These are phyloP conservation scores for Rhagonycha lutea DNA, from an alignment of 2,888 invertebrate genomes.

Conservation along the genomic window DNA sequence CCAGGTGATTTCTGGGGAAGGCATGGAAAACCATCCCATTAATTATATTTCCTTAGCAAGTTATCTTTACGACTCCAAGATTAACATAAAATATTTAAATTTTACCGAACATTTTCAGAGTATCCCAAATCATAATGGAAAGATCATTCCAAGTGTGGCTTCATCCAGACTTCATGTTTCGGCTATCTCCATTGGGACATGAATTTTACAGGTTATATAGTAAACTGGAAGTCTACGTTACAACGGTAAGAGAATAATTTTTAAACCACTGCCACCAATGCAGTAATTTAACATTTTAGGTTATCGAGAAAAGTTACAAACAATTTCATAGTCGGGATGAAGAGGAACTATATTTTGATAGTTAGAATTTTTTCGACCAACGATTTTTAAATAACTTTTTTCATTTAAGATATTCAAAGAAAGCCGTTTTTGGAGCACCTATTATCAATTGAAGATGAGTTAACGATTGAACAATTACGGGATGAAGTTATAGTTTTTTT, in stretches of 20 bases:
- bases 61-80: no score
- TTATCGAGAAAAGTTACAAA: conserved; percentile 6
- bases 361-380: not conserved
- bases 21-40: no score
- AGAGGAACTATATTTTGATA: not conserved
- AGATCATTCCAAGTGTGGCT: not conserved
- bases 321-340: conserved; percentile 5
- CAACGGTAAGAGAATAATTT: not conserved
- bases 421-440: conserved; percentile 59
- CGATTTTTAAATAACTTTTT: not conserved
- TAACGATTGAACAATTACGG: conserved; percentile 59
- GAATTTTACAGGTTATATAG: not conserved
- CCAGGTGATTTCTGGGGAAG: no score
- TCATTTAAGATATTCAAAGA: conserved; percentile 37
- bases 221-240: not conserved
- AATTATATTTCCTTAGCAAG: no score
- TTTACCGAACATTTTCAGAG: not conserved
- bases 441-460: conserved; percentile 57
- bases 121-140: not conserved
- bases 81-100: no score
- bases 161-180: not conserved
- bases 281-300: not conserved
- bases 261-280: not conserved
- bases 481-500: conserved; percentile 64
- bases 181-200: not conserved